These are phyloP conservation scores for Ips nitidus DNA, from an alignment of 1,140 invertebrate species.

Conservation along the genomic window DNA sequence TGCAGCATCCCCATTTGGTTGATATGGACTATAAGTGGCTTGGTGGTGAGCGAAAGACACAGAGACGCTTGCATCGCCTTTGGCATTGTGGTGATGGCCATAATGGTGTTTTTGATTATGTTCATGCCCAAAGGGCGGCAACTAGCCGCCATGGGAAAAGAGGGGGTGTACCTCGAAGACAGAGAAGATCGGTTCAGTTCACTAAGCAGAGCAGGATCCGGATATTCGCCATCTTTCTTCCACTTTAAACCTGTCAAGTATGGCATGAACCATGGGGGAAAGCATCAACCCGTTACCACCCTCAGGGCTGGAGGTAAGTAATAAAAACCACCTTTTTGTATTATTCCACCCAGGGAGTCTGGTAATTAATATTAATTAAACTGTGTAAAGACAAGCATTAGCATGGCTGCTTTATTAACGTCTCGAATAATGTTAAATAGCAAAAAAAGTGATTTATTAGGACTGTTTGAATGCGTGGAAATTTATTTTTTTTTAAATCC, in stretches of 20 bases:
- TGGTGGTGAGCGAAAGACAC: slow-evolving; percentile 74
- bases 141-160: slow-evolving; percentile 82
- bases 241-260: slow-evolving; percentile 85
- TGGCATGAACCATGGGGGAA: slow-evolving; percentile 56
- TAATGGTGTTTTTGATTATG: slow-evolving; percentile 87
- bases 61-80: slow-evolving; percentile 87
- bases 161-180: slow-evolving; percentile 75
- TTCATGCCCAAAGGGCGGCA: slow-evolving; percentile 93
- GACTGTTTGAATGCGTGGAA: no score
- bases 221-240: slow-evolving; percentile 86
- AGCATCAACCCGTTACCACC: slow-evolving; percentile 59
- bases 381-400: no score
- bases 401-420: no score
- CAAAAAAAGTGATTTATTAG: no score
- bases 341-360: no score
- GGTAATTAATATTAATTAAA: no score
- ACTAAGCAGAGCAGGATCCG: slow-evolving; percentile 73
- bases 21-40: slow-evolving; percentile 74
- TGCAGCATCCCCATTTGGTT: slow-evolving; percentile 85
- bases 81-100: slow-evolving; percentile 78
- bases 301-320: slow-evolving; percentile 64
- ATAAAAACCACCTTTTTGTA: background rate
- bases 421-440: no score
- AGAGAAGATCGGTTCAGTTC: slow-evolving; percentile 75
- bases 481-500: no score